phyloP scores from a whole-genome alignment of 2,113 vertebrate genomes.

The Mohoua ochrocephala region DNA sequence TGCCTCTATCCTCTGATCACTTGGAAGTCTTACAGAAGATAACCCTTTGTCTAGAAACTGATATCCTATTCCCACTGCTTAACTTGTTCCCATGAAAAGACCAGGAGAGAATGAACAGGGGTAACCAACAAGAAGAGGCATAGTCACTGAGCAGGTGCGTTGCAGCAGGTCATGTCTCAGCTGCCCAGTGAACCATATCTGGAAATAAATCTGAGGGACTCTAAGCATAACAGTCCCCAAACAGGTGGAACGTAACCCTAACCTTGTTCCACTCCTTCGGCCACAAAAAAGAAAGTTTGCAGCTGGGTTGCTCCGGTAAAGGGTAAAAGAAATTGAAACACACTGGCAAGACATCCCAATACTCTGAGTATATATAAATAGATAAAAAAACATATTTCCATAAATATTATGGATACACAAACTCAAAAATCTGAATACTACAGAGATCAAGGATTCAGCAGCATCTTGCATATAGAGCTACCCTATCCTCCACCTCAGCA shows the following conservation, averaged over 20 bases:
- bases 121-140: not conserved
- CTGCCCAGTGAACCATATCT: not conserved
- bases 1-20: not conserved
- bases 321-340: not conserved
- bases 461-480: not conserved
- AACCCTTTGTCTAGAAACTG: not conserved
- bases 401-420: not conserved
- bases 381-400: not conserved
- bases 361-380: rapidly evolving
- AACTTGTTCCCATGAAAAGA: not conserved
- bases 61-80: not conserved
- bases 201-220: not conserved
- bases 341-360: not conserved
- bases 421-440: not conserved
- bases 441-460: not conserved
- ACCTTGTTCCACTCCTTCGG: not conserved
- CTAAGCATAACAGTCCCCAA: rapidly evolving
- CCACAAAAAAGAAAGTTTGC: not conserved
- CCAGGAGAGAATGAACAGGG: not conserved
- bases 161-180: not conserved
- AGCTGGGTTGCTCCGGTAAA: not conserved
- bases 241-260: rapidly evolving
- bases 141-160: rapidly evolving
- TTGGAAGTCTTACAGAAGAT: not conserved
- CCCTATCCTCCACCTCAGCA: not conserved